Evolutionary conservation across 2,797 vertebrate species (phyloP).

Genomic region (Columba guinea): DNA sequence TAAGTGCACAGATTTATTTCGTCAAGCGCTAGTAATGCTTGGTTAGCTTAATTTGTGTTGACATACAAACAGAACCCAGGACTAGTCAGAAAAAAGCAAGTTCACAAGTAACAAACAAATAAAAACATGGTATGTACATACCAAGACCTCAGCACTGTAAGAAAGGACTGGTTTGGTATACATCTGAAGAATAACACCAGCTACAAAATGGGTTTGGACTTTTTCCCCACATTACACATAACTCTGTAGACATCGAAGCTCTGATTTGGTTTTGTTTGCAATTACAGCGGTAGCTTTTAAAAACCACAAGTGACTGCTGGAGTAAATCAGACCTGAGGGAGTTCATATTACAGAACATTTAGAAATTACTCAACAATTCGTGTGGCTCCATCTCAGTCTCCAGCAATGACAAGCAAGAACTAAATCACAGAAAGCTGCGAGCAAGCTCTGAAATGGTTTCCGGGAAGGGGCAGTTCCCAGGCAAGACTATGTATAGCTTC

Average conservation of each 20-base stretch:
- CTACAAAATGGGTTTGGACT: not conserved
- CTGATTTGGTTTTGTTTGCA: not conserved
- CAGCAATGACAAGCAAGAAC: not conserved
- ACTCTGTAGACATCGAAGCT: not conserved
- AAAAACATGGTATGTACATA: not conserved
- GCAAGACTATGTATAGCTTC: constrained; percentile 25
- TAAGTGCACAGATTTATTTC: not conserved
- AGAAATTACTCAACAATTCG: not conserved
- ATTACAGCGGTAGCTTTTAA: not conserved
- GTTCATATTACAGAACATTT: not conserved
- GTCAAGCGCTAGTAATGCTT: not conserved
- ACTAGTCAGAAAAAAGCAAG: not conserved
- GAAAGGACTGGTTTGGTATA: not conserved
- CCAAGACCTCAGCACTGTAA: not conserved
- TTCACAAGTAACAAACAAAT: not conserved
- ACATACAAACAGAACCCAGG: not conserved
- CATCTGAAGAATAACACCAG: not conserved
- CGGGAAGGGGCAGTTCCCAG: not conserved
- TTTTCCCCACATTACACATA: not conserved
- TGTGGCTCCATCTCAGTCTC: not conserved
- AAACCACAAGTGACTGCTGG: not conserved
- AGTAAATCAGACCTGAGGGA: not conserved
- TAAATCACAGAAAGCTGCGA: not conserved
- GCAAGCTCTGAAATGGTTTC: not conserved
- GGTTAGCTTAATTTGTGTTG: not conserved